Percentiles rank a stretch among this genome's conserved stretches.
Evolutionary conservation across 2,797 vertebrate species (phyloP).

Genomic region (Artibeus lituratus): DNA sequence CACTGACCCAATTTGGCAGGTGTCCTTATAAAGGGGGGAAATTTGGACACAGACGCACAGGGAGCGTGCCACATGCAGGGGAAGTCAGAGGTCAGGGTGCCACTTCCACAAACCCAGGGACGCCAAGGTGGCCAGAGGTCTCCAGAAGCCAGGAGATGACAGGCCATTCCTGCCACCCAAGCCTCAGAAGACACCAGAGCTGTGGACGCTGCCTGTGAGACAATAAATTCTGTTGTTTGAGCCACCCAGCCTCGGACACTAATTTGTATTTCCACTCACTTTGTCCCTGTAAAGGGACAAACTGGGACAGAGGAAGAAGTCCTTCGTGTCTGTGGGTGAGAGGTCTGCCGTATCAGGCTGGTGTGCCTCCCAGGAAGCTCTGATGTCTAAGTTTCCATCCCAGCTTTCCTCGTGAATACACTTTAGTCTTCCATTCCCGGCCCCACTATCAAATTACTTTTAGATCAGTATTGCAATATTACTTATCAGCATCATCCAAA

Average conservation of each 20-base stretch:
- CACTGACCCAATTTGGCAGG: too few relatives aligned
- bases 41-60: neutral
- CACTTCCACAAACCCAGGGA: neutral
- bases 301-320: neutral
- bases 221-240: neutral
- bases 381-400: neutral
- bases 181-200: neutral
- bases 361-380: neutral
- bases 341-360: neutral
- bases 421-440: neutral
- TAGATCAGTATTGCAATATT: neutral
- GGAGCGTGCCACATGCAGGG: accelerated
- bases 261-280: neutral
- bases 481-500: neutral
- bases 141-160: neutral
- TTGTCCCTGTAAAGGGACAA: neutral
- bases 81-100: neutral
- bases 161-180: neutral
- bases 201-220: accelerated
- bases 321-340: accelerated
- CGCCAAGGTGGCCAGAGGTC: neutral
- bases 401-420: neutral
- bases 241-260: neutral
- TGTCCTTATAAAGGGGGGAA: neutral
- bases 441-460: neutral